These are phyloP conservation scores for Parnassius orleans DNA, from an alignment of 2,888 invertebrate species.

Conservation along the genomic window DNA sequence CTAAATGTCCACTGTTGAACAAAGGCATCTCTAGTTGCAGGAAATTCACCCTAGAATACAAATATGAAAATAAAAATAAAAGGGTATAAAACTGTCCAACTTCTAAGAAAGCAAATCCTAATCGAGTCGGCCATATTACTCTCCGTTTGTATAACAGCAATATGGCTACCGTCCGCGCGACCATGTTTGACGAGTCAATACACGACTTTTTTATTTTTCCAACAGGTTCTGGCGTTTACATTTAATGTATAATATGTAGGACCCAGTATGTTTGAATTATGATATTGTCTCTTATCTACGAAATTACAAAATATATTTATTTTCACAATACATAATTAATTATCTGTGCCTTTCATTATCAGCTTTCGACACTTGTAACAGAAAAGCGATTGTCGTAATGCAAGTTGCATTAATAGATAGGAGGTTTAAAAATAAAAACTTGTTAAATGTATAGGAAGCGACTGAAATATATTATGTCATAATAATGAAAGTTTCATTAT, in stretches of 20 bases:
- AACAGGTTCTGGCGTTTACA: constrained; percentile 9
- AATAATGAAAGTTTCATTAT: too few relatives aligned
- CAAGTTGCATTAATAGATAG: background rate
- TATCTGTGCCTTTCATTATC: background rate
- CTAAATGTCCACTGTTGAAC: too few relatives aligned
- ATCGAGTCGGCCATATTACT: constrained; percentile 45
- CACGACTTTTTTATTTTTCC: constrained; percentile 18
- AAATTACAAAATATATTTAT: constrained; percentile 8
- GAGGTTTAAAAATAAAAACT: background rate
- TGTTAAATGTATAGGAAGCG: too few relatives aligned
- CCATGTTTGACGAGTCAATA: constrained; percentile 41
- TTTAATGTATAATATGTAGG: constrained; percentile 6
- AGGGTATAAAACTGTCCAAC: constrained; percentile 26
- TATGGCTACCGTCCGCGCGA: constrained; percentile 49
- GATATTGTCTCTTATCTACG: constrained; percentile 1
- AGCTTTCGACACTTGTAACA: background rate
- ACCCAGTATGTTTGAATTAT: constrained; percentile 22
- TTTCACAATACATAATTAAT: constrained; percentile 12
- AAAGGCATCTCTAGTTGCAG: too few relatives aligned
- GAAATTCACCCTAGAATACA: too few relatives aligned
- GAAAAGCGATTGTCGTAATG: background rate
- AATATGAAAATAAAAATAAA: background rate
- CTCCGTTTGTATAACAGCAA: constrained; percentile 43
- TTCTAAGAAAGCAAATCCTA: constrained; percentile 33
- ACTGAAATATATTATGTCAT: too few relatives aligned